Evolutionary conservation across 2,113 vertebrate species (phyloP), one percentile per base, ranked within the genome.

Genomic region (Cyanoderma ruficeps): DNA sequence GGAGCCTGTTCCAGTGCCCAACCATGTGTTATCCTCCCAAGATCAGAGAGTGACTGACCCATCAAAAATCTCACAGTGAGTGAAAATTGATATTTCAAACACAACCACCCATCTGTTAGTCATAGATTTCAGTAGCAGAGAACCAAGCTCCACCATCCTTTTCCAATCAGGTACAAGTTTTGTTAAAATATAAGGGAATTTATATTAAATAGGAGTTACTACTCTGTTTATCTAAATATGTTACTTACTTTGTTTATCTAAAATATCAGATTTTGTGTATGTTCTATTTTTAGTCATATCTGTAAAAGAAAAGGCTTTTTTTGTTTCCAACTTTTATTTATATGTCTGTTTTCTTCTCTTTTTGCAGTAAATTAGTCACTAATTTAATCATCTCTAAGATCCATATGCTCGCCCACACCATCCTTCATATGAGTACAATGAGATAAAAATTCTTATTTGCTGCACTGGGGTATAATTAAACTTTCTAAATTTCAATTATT

Each of bases 321-420:
- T 84, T 22, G 55, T 84, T 64, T 47, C 33, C 67, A 86, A 30
- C 28, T 83, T 91, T 93, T 74, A 86, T 90, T 94, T 90, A 59
- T 72, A 47, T 79, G 14, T 64, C 65, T 76, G 50, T 47, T 93
- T 93, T 94, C 46, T 81, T 93, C 47, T 88, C 60, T 72, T 72
- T 87, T 94, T 88, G 27, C 61, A 82, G 68, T 82, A 94, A 94
- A 91, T 93, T 94, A 77, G 50, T 93, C 68, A 96, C 60, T 93
- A 94, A 96, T 95, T 92, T 84, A 94, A 95, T 96, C 47, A 71
- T 93, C 84, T 95, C 94, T 89, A 89, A 96, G 84, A 78, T 88
- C 57, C 88, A 82, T 91, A 83, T 84, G 64, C 64, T 92, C 71
- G 6, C 75, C 76, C 59, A 90, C 87, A 63, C 74, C 28, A 72